These are phyloP conservation scores for Rhopalosiphum nymphaeae DNA, from an alignment of 2,888 invertebrate genomes.

Conservation along the genomic window DNA sequence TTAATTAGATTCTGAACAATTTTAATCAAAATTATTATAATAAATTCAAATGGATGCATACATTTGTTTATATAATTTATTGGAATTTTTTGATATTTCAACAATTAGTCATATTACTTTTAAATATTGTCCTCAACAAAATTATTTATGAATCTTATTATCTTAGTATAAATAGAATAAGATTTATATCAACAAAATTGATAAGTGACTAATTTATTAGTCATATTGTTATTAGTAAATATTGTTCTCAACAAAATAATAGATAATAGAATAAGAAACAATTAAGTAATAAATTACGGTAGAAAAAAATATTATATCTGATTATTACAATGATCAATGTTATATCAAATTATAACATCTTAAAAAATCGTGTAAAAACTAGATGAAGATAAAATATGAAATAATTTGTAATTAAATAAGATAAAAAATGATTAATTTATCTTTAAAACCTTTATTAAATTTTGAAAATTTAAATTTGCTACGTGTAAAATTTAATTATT, in stretches of 20 bases:
- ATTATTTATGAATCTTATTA: background rate
- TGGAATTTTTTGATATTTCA: background rate
- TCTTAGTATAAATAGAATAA: background rate
- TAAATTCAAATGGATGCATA: background rate
- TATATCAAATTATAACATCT: background rate
- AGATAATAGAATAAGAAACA: background rate
- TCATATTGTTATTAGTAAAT: background rate
- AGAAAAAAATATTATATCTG: background rate
- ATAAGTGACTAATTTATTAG: background rate
- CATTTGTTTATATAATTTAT: background rate
- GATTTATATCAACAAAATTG: background rate
- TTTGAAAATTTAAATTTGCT: background rate
- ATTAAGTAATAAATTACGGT: background rate
- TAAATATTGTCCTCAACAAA: background rate
- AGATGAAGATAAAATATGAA: background rate
- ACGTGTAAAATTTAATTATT: background rate
- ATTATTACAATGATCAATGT: background rate
- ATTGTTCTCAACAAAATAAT: background rate
- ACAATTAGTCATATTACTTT: background rate
- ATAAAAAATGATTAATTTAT: background rate
- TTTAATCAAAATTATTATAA: constrained; percentile 1
- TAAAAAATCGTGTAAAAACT: background rate
- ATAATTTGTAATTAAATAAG: background rate
- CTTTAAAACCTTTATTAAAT: background rate
- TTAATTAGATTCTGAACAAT: background rate